phyloP scores from a whole-genome alignment of 2,888 invertebrate species.

The Gymnoscelis rufifasciata region DNA sequence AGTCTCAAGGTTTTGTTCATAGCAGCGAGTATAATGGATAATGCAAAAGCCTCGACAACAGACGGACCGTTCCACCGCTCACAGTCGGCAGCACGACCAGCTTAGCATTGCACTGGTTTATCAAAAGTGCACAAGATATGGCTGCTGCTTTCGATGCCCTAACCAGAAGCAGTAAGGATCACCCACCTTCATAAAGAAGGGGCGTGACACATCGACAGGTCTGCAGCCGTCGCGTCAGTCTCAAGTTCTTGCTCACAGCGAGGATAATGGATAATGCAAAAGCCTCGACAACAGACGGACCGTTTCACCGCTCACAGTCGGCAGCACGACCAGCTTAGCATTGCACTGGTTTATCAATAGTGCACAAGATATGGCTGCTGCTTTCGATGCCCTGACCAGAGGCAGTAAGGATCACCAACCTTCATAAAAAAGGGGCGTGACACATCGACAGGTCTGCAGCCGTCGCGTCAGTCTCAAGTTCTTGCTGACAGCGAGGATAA shows the following conservation, averaged over 20 bases:
- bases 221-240: constrained; percentile 79
- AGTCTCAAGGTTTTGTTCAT: constrained; percentile 78
- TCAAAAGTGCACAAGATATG: constrained; percentile 43
- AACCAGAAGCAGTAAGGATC: constrained; percentile 32
- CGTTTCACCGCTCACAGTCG: constrained; percentile 81
- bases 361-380: constrained; percentile 46
- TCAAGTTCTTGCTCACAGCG: constrained; percentile 79
- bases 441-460: too few species aligned
- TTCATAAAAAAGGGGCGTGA: too few species aligned
- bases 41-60: constrained; percentile 80
- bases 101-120: constrained; percentile 42
- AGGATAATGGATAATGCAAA: constrained; percentile 82
- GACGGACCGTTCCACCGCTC: constrained; percentile 77
- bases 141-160: constrained; percentile 59
- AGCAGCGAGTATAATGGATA: constrained; percentile 81
- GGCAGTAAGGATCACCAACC: too few species aligned
- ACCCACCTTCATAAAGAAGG: constrained; percentile 69
- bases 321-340: constrained; percentile 78
- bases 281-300: constrained; percentile 80
- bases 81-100: constrained; percentile 83
- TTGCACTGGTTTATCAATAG: constrained; percentile 41
- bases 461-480: too few species aligned
- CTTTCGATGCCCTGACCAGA: constrained; percentile 62
- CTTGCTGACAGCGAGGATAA: constrained; percentile 62
- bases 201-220: constrained; percentile 81